phyloP scores from a whole-genome alignment of 2,888 invertebrate species.

The Magallana nippona region DNA sequence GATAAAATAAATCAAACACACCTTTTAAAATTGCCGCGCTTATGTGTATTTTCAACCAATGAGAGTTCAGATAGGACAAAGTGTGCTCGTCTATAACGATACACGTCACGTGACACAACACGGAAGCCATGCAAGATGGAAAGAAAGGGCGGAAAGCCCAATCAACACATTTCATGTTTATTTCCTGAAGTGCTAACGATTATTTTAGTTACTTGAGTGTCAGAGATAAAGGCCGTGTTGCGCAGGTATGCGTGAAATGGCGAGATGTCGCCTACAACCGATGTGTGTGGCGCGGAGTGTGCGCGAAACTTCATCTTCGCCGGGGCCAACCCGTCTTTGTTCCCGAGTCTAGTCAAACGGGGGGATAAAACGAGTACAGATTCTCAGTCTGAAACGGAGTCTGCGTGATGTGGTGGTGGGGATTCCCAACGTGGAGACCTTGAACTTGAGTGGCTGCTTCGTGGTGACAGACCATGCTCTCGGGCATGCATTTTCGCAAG shows the following conservation, averaged over 20 bases:
- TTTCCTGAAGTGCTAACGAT: slow-evolving; percentile 95
- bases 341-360: slow-evolving; percentile 90
- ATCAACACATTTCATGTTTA: slow-evolving; percentile 87
- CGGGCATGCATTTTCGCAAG: slow-evolving; percentile 88
- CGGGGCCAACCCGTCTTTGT: slow-evolving; percentile 89
- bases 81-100: slow-evolving; percentile 40
- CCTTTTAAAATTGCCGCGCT: slow-evolving; percentile 31
- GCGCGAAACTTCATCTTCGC: slow-evolving; percentile 92
- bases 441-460: slow-evolving; percentile 95
- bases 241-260: slow-evolving; percentile 91
- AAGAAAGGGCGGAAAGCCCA: slow-evolving; percentile 55
- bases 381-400: slow-evolving; percentile 91
- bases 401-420: slow-evolving; percentile 92
- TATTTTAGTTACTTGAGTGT: slow-evolving; percentile 93
- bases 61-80: slow-evolving; percentile 4
- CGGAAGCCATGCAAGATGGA: slow-evolving; percentile 60
- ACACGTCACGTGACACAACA: slow-evolving; percentile 49
- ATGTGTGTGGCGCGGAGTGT: slow-evolving; percentile 95
- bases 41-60: slow-evolving; percentile 38
- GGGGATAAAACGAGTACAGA: slow-evolving; percentile 94
- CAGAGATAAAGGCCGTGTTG: slow-evolving; percentile 92
- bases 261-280: slow-evolving; percentile 94
- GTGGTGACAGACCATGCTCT: slow-evolving; percentile 93
- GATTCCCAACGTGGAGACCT: slow-evolving; percentile 90
- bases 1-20: not conserved